These are phyloP conservation scores for Vespertilio murinus DNA, from an alignment of 2,797 vertebrate species.

Conservation along the genomic window DNA sequence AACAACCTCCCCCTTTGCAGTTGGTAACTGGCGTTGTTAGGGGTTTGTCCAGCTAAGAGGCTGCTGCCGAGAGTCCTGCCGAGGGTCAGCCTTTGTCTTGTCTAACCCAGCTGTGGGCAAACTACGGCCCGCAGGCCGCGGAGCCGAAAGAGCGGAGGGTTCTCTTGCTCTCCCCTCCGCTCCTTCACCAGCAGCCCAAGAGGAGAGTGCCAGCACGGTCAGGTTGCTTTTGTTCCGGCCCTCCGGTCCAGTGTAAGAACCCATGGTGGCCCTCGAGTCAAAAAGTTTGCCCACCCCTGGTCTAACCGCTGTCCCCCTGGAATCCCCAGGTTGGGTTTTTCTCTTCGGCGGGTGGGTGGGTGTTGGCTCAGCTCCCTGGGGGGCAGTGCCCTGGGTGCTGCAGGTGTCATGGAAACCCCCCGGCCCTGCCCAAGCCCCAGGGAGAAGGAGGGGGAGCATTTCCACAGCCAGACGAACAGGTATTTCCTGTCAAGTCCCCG, in stretches of 20 bases:
- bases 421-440: conserved; percentile 51
- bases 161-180: no score
- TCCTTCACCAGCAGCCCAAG: no score
- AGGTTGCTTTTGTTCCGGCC: no score
- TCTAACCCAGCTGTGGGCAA: no score
- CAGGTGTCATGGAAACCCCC: conserved; percentile 73
- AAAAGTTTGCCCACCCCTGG: no score
- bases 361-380: conserved; percentile 46
- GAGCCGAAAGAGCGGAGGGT: no score
- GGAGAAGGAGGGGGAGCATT: conserved; percentile 58
- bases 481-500: conserved; percentile 67
- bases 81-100: neutral
- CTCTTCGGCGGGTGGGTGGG: conserved; percentile 28
- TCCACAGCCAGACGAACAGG: conserved; percentile 56
- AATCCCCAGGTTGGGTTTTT: neutral
- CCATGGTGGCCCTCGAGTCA: no score
- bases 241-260: no score
- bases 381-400: neutral
- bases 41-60: neutral
- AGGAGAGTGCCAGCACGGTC: no score
- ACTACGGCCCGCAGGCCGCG: no score
- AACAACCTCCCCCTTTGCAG: neutral
- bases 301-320: fast-evolving
- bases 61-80: neutral
- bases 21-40: neutral